Evolutionary conservation across 2,888 invertebrate species (phyloP), one percentile per base, ranked within the genome.

Genomic region (Zele albiditarsus): DNA sequence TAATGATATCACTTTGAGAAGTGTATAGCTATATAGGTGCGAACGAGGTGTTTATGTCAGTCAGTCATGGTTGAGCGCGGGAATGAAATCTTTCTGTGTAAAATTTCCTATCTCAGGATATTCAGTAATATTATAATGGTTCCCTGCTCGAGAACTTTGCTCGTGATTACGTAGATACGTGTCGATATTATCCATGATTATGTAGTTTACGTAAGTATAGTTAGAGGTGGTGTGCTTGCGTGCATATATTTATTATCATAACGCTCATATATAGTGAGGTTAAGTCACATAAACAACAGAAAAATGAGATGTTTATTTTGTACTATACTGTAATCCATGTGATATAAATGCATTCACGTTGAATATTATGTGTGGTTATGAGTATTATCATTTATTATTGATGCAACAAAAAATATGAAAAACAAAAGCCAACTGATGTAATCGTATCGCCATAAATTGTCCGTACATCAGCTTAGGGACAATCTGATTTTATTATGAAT

Each of bases 131-230:
- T 62, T 42, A 62, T 71, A 71, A 63, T 71, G 60, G 46, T 62
- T 71, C n/a, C 46, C 38, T 16, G 28, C 53, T 71, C 25, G 46
- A 53, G 23, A 31, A n/a, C 62, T 27, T 62, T 62, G 12, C 23
- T 57, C 46, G 42, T n/a, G 71, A 71, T 71, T 71, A 71, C 62
- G 71, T 71, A 71, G 42, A 71, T 71, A 62, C 46, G 27, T 62
- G 28, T 62, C 46, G 71, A 63, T 71, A 62, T 71, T 71, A 71
- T 62, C 62, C 62, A 46, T 25, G 38, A 33, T 57, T 70, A 60
- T 38, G 38, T 38, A 62, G 16, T 62, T 62, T 71, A 62, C 46
- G 33, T 71, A 62, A 53, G 71, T 71, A 53, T 53, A 12, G 16
- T 62, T 71, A 23, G 33, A 62, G 62, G 27, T 62, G 38, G 38